These are phyloP conservation scores for Cheilosia variabilis DNA, from an alignment of 2,888 invertebrate genomes.

Conservation along the genomic window DNA sequence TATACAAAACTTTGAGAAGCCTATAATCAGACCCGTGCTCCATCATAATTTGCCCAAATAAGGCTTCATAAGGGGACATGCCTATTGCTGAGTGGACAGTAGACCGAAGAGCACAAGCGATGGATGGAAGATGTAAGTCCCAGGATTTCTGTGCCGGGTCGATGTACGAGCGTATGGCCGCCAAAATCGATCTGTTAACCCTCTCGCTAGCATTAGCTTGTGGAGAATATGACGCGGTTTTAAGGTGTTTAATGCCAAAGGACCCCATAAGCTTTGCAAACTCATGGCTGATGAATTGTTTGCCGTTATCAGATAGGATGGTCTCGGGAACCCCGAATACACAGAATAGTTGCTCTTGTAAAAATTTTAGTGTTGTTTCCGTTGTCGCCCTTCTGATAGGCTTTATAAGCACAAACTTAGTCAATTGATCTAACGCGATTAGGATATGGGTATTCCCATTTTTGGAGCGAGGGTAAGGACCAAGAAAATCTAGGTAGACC, in stretches of 20 bases:
- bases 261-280: not conserved
- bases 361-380: not conserved
- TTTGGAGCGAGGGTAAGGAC: slow-evolving; percentile 7
- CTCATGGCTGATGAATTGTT: slow-evolving; percentile 6
- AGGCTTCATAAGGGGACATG: too few relatives aligned
- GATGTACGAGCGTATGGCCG: not conserved
- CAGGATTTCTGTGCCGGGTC: not conserved
- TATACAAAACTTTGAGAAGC: too few relatives aligned
- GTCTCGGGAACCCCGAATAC: slow-evolving; percentile 28
- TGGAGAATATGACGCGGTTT: not conserved
- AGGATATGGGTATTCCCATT: slow-evolving; percentile 4
- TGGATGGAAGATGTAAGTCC: not conserved
- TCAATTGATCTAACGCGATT: slow-evolving; percentile 7
- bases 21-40: too few relatives aligned
- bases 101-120: too few relatives aligned
- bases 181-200: too few relatives aligned
- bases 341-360: slow-evolving; percentile 7
- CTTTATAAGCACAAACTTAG: slow-evolving; percentile 9
- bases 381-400: not conserved
- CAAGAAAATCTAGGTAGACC: slow-evolving; percentile 3
- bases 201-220: slow-evolving; percentile 13
- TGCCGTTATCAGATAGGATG: slow-evolving; percentile 36
- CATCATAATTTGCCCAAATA: too few relatives aligned
- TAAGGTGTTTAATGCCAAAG: not conserved
- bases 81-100: too few relatives aligned